Evolutionary conservation across 2,888 invertebrate species (phyloP).

Genomic region (Aromia moschata): DNA sequence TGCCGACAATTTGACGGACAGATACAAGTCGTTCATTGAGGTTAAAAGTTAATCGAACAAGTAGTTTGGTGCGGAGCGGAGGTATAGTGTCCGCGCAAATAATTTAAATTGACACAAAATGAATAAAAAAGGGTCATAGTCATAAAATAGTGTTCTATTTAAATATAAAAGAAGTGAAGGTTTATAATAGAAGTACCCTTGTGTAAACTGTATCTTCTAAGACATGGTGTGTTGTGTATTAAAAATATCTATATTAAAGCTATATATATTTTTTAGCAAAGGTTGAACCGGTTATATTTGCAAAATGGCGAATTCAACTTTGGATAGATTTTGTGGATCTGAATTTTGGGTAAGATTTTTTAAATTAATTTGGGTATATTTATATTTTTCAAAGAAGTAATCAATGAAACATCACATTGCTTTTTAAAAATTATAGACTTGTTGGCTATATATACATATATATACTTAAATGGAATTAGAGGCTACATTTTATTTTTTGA

Average conservation of each 20-base stretch:
- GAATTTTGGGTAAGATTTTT: conserved; percentile 79
- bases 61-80: neutral
- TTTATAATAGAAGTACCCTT: neutral
- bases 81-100: neutral
- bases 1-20: neutral
- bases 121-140: neutral
- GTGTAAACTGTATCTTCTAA: neutral
- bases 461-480: neutral
- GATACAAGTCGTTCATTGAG: too few species aligned
- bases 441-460: neutral
- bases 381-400: too few species aligned
- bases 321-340: conserved; percentile 82
- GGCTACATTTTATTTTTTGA: neutral
- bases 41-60: neutral
- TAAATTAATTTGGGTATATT: neutral
- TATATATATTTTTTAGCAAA: conserved; percentile 21
- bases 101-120: neutral
- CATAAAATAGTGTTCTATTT: neutral
- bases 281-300: conserved; percentile 26
- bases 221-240: neutral
- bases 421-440: too few species aligned
- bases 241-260: conserved; percentile 2
- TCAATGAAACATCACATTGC: too few species aligned
- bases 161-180: neutral
- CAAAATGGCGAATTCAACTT: conserved; percentile 62